These are phyloP conservation scores for Antheraea pernyi DNA, from an alignment of 1,140 invertebrate genomes.

Conservation along the genomic window DNA sequence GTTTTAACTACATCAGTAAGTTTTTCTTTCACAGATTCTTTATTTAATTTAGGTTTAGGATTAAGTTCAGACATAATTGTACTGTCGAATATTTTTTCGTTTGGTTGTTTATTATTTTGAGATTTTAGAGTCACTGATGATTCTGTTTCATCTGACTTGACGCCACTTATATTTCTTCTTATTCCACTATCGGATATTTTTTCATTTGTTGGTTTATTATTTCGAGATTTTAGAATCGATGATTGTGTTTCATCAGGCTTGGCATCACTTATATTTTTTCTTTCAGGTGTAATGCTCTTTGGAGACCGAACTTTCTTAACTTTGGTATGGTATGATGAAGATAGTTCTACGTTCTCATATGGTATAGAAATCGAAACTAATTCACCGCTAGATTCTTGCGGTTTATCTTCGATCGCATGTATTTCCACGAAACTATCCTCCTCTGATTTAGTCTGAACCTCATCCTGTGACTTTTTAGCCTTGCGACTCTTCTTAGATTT, in stretches of 20 bases:
- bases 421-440: constrained; percentile 73
- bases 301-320: constrained; percentile 49
- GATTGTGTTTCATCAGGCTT: constrained; percentile 19
- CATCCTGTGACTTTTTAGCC: constrained; percentile 52
- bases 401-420: constrained; percentile 65
- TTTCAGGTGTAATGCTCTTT: constrained; percentile 57
- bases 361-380: constrained; percentile 65
- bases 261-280: constrained; percentile 29
- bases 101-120: constrained; percentile 8
- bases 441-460: constrained; percentile 48
- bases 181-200: constrained; percentile 8
- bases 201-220: constrained; percentile 7
- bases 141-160: constrained; percentile 20
- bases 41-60: constrained; percentile 1
- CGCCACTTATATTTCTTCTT: no score
- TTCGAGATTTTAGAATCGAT: constrained; percentile 13
- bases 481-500: constrained; percentile 67
- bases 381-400: constrained; percentile 48
- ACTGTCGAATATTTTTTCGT: constrained; percentile 11
- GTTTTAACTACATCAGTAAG: constrained; percentile 14
- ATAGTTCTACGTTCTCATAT: constrained; percentile 51
- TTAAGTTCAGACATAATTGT: constrained; percentile 15
- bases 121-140: constrained; percentile 7
- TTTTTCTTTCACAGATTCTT: constrained; percentile 5
- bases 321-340: constrained; percentile 45